Evolutionary conservation across 2,888 invertebrate species (phyloP), one percentile per base, ranked within the genome.

Genomic region (Pantelozetes paolii): DNA sequence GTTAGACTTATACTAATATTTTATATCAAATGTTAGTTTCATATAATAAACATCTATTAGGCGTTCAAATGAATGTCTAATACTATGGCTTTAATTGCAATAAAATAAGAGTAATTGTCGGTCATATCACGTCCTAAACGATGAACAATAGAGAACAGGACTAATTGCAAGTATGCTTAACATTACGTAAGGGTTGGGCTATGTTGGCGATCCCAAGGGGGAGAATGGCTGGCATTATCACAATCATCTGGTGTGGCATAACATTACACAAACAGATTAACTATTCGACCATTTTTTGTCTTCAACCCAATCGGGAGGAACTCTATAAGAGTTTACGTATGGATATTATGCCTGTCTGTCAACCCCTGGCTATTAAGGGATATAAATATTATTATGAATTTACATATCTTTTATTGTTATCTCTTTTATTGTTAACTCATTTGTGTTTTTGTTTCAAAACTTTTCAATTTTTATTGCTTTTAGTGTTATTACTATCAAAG

Each of bases 401-500:
- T 50, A 50, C 18, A 50, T 50, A 9, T 57, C 57, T 57, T 57
- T 57, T 57, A 57, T 57, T 57, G 26, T 57, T 15, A 9, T 50
- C 20, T 11, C 18, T 50, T 50, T n/a, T n/a, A 8, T 11, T 5
- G 36, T 36, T 36, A 5, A 36, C 36, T 36, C 11, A 11, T 45
- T 45, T 45, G 15, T 45, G 6, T 45, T 45, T 45, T 45, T 23
- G 57, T 57, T 57, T 57, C 15, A 23, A 26, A 20, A 20, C 13
- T 26, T 57, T 57, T 57, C 15, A 26, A 5, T 57, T 57, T 57
- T 57, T 57, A 57, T 57, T 57, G 57, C 57, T 57, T 57, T 57
- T 57, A 57, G 57, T 57, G 8, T 26, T 57, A 57, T 57, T 57
- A 57, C 57, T 11, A 57, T 57, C 28, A 28, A 57, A 20, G 57